A percentile compares a stretch with the other conserved stretches of the same genome.
These are phyloP conservation scores for Perognathus longimembris DNA, from an alignment of 2,113 vertebrate genomes.

Conservation along the genomic window DNA sequence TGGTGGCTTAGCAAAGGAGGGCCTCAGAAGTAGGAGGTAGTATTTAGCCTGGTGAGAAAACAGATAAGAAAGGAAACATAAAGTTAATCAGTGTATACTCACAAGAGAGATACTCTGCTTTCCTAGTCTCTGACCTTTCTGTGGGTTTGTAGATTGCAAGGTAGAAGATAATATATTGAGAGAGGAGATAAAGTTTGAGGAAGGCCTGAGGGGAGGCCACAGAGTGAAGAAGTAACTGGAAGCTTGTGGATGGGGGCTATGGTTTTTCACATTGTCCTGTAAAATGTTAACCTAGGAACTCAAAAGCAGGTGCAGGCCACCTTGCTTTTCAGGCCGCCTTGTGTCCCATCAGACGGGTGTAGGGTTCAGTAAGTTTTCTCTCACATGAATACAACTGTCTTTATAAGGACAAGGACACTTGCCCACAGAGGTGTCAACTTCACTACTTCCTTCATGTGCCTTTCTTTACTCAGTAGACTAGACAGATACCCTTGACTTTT, in stretches of 20 bases:
- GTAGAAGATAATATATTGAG: neutral
- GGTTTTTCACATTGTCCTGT: neutral
- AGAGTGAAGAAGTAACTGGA: neutral
- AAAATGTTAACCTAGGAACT: neutral
- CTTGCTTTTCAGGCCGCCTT: neutral
- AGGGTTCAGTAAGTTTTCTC: too few relatives aligned
- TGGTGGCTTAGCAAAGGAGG: neutral
- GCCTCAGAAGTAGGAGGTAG: neutral
- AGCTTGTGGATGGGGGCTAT: neutral
- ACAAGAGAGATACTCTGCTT: neutral
- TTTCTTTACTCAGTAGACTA: neutral
- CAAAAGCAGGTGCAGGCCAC: neutral
- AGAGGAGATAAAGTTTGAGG: neutral
- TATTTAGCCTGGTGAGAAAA: neutral
- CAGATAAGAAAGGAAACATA: neutral
- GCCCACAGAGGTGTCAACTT: neutral
- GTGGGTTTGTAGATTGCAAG: neutral
- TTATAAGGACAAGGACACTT: neutral
- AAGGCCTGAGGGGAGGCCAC: neutral
- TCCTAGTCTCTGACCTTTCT: neutral
- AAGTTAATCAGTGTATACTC: too few relatives aligned
- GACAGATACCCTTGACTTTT: neutral
- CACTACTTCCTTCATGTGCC: rapidly evolving
- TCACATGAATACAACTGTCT: neutral
- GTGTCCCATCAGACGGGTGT: neutral